Conservation (phyloP, 2,797 vertebrate species). For the Gadopsis bispinosus region DNA sequence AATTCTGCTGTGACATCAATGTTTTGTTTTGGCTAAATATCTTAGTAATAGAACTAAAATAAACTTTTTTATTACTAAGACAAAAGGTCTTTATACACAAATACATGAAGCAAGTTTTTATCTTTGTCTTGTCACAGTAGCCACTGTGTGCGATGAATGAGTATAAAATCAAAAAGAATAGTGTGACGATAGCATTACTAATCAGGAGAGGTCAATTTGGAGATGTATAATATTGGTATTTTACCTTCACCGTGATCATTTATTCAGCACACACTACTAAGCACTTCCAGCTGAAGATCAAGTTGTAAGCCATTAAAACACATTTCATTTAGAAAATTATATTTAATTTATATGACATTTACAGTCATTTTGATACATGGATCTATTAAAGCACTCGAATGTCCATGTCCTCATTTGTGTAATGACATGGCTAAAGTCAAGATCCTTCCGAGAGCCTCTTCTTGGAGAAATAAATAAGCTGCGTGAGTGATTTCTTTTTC, state of each 20-base stretch:
- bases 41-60: neutral
- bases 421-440: slow-evolving; percentile 8
- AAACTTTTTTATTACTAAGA: no score
- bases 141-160: neutral
- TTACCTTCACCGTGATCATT: slow-evolving; percentile 4
- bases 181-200: neutral
- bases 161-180: neutral
- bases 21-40: slow-evolving; percentile 4
- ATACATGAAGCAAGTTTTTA: neutral
- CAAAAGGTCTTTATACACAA: neutral
- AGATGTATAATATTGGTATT: slow-evolving; percentile 8
- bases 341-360: slow-evolving; percentile 33
- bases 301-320: neutral
- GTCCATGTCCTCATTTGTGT: slow-evolving; percentile 3
- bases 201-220: neutral
- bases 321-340: slow-evolving; percentile 21
- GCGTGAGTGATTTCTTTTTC: neutral
- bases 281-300: neutral
- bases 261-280: neutral
- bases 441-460: neutral
- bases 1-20: slow-evolving; percentile 9
- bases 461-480: neutral
- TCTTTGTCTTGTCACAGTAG: neutral
- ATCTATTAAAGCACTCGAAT: slow-evolving; percentile 8
- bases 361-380: slow-evolving; percentile 15